Base-by-base conservation (phyloP, 2,888 invertebrate genomes). In the Ellobium chinense region DNA sequence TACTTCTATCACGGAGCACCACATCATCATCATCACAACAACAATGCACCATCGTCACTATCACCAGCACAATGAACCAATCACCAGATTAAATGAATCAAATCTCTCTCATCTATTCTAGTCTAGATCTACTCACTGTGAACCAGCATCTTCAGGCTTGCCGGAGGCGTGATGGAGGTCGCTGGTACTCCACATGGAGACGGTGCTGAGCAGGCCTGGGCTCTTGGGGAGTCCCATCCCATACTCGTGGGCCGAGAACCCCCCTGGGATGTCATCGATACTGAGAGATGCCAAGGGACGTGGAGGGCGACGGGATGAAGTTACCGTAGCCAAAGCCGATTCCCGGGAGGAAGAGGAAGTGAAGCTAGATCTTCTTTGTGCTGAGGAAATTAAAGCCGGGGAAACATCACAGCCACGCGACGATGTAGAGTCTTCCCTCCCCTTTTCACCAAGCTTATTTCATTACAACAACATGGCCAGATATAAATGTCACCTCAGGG, bases 161-260 rank as follows among this genome's bases (percentile, higher is more conserved):
- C 46, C n/a, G 46, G 34, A 72, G 37, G 24, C 65, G 78, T 34
- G 72, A 46, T 72, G 75, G 4, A 83, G 80, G 75, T 85, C 85
- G 24, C 82, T 82, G 62, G 84, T 85, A 80, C 88, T 88, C 89
- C 89, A 88, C 65, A 87, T 87, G n/a, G 89, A 89, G 66, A 83
- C 81, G 1, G 85, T 89, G 82, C 89, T 89, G 58, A 89, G 85
- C 58, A 89, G 75, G 0, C 90, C 90, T 5, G 90, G 90, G 69
- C 90, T 90, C 18, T 84, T 84, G 14, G 78, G 87, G 9, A 84
- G 81, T 5, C 80, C 72, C 9, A 83, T 78, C 9, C 79, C 68
- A 31, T 27, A 24, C 27, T 75, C 72, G 24, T 46, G 63, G n/a
- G 21, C 29, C 34, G 24, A 58, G 2, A 69, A 46, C 14, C 81